Base-by-base conservation (phyloP, 2,113 vertebrate species). In the Hydrolagus affinis region DNA sequence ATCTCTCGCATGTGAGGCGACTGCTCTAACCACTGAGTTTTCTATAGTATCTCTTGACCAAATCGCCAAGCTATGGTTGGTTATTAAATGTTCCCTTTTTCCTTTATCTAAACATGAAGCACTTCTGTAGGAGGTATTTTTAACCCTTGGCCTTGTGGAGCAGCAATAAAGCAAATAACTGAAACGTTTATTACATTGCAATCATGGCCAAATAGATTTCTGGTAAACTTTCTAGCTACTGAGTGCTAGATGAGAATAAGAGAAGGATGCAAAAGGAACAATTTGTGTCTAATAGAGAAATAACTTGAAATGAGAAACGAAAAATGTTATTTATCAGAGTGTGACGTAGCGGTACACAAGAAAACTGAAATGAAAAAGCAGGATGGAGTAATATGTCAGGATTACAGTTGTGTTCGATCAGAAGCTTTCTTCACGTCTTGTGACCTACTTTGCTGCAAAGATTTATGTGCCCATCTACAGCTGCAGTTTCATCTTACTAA, bases 391-490 rank as follows among this genome's bases (percentile, higher is more conserved):
- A 28, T 86, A 73, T 86, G 66, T 87, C 85, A 86, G 80, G 30
- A 85, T 87, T 88, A 86, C 28, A 70, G 86, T n/a, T 64, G 25
- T 76, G 87, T 88, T 87, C 88, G 86, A 86, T 76, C 88, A 86
- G 68, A 90, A 87, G 59, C 75, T 88, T 89, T 88, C 80, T 89
- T 90, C 88, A 76, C 15, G 86, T 86, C 72, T 86, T 89, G 75
- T 90, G 87, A 90, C 87, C 85, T 90, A 88, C 74, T 90, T 90
- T 88, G 72, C 70, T 86, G 62, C 85, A 70, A 89, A 90, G 86
- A 90, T 88, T 90, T 90, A 85, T 90, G 85, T 88, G 86, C 74
- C 85, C 86, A 85, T 89, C 87, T 87, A 69, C 69, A 87, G 44
- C 86, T 86, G 89, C 78, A 86, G 80, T 91, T 88, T 87, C 85